Base-by-base conservation (phyloP, 2,113 vertebrate genomes). In the Aegotheles bennettii region DNA sequence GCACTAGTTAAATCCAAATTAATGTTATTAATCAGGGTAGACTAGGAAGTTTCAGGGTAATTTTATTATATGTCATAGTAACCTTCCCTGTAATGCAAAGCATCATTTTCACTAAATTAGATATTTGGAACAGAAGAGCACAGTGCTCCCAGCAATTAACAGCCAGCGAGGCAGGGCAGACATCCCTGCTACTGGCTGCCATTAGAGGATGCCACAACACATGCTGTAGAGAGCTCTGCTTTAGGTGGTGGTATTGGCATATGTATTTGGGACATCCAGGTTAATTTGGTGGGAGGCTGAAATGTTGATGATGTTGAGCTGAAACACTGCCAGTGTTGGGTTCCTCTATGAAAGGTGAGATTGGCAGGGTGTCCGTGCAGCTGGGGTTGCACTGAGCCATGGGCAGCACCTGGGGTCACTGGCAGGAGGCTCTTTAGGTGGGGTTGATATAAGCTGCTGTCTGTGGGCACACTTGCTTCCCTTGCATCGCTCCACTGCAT, bases 211-310 rank as follows among this genome's bases (percentile, higher is more conserved):
- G 60, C 35, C 3, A 2, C 61, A 48, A 31, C 29, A 48, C 10
- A 31, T 1, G 2, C 50, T 42, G 23, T 12, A 45, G 42, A 38
- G 26, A 77, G 23, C 36, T 65, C 74, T 65, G 54, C 36, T 23
- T 57, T 68, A 35, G n/a, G 45, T 29, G 31, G 6, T 15, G 13
- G 6, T 28, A 19, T 24, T 85, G 61, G 20, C 21, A 28, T 14
- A 18, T 3, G 5, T 7, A 17, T 2, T n/a, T 65, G 0, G 2
- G 47, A 59, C 14, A 47, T 16, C 15, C 26, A 60, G 31, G 42
- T n/a, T 73, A 24, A n/a, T n/a, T 5, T 8, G 47, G 31, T 18
- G 21, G 53, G 35, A 54, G 15, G 33, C 3, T 78, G 31, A 40
- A 26, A 33, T 0, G 2, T 36, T 51, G 28, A 17, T 87, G 24